A percentile compares a stretch with the other conserved stretches of the same genome.
phyloP scores from a whole-genome alignment of 2,797 vertebrate genomes.

The Erethizon dorsatum region DNA sequence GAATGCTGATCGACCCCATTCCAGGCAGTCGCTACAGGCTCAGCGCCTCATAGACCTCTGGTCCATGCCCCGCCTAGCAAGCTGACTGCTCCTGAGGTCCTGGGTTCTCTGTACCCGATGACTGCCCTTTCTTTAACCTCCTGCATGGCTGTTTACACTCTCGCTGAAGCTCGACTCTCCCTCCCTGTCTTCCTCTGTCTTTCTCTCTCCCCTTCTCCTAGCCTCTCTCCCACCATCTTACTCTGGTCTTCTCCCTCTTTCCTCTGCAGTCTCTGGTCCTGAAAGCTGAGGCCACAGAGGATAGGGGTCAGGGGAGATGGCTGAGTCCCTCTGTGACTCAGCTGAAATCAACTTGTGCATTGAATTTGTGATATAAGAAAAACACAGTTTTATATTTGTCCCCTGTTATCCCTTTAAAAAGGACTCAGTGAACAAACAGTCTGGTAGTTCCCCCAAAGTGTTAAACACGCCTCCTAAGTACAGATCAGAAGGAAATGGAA shows the following conservation, averaged over 20 bases:
- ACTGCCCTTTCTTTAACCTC: not conserved
- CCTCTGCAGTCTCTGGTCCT: not conserved
- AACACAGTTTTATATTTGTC: constrained; percentile 6
- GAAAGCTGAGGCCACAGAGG: not conserved
- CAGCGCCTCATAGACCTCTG: not conserved
- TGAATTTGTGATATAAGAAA: constrained; percentile 5
- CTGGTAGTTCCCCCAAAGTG: not conserved
- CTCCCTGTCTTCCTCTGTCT: no score
- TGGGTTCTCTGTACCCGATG: not conserved
- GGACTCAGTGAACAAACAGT: not conserved
- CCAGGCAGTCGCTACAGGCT: not conserved
- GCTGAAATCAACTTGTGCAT: not conserved
- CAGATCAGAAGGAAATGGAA: not conserved
- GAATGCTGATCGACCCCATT: not conserved
- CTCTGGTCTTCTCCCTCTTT: rapidly evolving
- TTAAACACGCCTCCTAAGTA: not conserved
- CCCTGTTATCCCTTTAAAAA: not conserved
- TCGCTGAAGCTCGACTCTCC: not conserved
- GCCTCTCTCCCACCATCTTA: not conserved
- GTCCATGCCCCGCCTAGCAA: not conserved
- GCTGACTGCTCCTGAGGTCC: not conserved
- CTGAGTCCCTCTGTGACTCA: not conserved
- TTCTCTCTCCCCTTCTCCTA: rapidly evolving
- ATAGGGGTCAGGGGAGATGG: rapidly evolving
- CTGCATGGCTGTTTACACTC: not conserved